Conservation (phyloP, 2,797 vertebrate species). For the Trachops cirrhosus region DNA sequence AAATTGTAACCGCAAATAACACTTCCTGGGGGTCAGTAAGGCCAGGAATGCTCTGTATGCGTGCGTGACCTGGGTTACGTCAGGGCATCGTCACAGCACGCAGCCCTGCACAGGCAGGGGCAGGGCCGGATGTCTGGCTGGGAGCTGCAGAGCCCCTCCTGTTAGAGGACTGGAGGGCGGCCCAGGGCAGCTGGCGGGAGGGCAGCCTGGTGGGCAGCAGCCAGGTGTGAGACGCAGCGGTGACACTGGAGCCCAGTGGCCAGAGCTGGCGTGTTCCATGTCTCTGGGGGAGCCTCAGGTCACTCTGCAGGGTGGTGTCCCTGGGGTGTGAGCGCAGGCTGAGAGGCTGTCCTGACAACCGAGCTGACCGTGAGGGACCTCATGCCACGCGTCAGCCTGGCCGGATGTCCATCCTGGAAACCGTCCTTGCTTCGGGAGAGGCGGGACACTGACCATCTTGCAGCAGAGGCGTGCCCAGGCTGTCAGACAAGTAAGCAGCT, state of each 20-base stretch:
- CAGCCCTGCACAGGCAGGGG: neutral
- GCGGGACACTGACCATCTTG: neutral
- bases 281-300: neutral
- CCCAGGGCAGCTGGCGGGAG: neutral
- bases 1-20: neutral
- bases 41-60: no score
- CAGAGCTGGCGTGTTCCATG: accelerated
- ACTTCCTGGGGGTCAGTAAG: neutral
- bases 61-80: neutral
- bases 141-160: neutral
- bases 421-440: neutral
- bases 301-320: neutral
- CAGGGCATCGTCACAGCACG: accelerated
- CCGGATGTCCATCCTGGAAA: neutral
- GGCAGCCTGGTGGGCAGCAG: neutral
- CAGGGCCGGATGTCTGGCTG: neutral
- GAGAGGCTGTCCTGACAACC: neutral
- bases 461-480: neutral
- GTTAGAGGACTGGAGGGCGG: neutral
- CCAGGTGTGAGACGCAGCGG: neutral
- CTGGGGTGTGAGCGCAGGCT: neutral
- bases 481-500: neutral
- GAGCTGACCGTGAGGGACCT: neutral
- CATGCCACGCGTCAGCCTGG: neutral
- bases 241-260: neutral